Evolutionary conservation across 2,797 vertebrate genomes (phyloP), one percentile per base, ranked within the genome.

Genomic region (Amniataba percoides): DNA sequence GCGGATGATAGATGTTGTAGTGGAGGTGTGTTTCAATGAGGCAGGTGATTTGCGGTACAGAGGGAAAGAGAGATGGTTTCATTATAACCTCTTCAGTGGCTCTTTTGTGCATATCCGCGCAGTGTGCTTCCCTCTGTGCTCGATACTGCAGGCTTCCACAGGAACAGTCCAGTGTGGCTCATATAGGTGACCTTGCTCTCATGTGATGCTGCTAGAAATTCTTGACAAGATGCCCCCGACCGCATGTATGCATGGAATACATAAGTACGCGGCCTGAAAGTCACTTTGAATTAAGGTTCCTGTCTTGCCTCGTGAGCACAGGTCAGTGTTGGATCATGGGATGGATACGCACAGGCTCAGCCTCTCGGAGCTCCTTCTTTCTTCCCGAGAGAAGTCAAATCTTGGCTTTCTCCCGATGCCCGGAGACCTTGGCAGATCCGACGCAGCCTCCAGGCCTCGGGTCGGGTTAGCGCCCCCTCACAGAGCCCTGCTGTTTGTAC

Each of bases 241-340:
- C 12, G 16, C 61, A 48, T 45, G 74, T 43, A 71, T 58, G 75
- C 72, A 43, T 25, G 45, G 86, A 86, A 83, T 78, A 63, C 59
- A 71, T 59, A 79, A 84, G 62, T 6, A 15, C 46, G 23, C 45
- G 45, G 52, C 63, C 73, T 68, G 51, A 83, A 86, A 86, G 87
- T 90, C 83, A 88, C 80, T 88, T 82, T 88, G 66, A 66, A 77
- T 87, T 31, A 77, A 56, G 81, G 70, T 65, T 64, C 61, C 23
- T 21, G 61, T 49, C 42, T 19, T 25, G 65, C 80, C 82, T 75
- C 46, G 36, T 64, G 71, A 70, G 57, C 67, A 25, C 57, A 73
- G 71, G 62, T 65, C 72, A 70, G 79, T 13, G 61, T 59, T 80
- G 81, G 69, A 82, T 82, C 62, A 48, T n/a, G 67, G 57, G 66